These are phyloP conservation scores for Endomychus coccineus DNA, from an alignment of 2,888 invertebrate genomes.

Conservation along the genomic window DNA sequence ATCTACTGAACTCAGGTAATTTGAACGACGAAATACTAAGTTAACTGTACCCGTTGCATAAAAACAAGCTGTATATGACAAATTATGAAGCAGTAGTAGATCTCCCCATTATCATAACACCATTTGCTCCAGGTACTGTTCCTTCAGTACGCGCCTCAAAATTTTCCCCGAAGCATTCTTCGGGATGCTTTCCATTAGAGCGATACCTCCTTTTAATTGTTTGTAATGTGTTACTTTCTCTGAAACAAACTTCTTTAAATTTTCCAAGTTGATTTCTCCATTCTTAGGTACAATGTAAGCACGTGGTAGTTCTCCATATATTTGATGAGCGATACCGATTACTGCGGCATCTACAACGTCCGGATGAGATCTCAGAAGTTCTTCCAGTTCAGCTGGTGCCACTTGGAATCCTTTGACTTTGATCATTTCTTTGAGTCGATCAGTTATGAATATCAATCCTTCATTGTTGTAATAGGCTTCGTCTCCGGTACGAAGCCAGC, in stretches of 20 bases:
- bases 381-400: constrained; percentile 83
- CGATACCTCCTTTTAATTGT: constrained; percentile 51
- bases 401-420: constrained; percentile 71
- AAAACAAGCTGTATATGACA: too few species aligned
- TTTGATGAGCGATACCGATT: constrained; percentile 62
- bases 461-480: constrained; percentile 51
- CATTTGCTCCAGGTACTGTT: constrained; percentile 5
- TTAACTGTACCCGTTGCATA: too few species aligned
- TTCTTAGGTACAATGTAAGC: constrained; percentile 61
- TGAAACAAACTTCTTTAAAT: constrained; percentile 56
- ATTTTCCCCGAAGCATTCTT: constrained; percentile 57
- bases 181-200: constrained; percentile 50
- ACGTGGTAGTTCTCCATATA: constrained; percentile 66
- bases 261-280: constrained; percentile 46
- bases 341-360: constrained; percentile 75
- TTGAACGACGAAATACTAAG: too few species aligned
- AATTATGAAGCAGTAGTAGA: too few species aligned
- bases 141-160: constrained; percentile 43
- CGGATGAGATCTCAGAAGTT: constrained; percentile 62
- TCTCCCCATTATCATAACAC: too few species aligned
- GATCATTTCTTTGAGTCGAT: constrained; percentile 75
- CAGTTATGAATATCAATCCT: constrained; percentile 61
- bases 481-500: constrained; percentile 72
- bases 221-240: constrained; percentile 70
- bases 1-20: too few species aligned